These are phyloP conservation scores for Chunga burmeisteri DNA, from an alignment of 2,113 vertebrate species.

Conservation along the genomic window DNA sequence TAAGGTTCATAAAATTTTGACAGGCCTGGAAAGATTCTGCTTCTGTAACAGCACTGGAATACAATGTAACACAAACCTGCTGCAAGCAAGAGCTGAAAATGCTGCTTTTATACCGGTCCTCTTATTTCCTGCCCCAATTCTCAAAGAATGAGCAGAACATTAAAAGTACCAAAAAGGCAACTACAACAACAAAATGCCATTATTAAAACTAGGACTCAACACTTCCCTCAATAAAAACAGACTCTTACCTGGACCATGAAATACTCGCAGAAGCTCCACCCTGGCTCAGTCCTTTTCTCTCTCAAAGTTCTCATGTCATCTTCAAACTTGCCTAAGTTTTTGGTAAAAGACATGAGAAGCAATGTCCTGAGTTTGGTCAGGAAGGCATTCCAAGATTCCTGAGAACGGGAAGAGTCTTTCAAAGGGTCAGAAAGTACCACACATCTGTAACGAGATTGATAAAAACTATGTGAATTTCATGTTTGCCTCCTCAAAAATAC, in stretches of 20 bases:
- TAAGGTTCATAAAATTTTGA: background rate
- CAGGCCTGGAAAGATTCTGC: background rate
- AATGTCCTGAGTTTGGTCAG: slow-evolving; percentile 94
- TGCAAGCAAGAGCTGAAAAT: background rate
- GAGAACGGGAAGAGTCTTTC: slow-evolving; percentile 96
- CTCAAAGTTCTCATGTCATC: slow-evolving; percentile 97
- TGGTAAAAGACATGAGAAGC: slow-evolving; percentile 98
- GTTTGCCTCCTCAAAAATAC: background rate
- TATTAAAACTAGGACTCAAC: background rate
- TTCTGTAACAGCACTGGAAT: background rate
- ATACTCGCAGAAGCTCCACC: slow-evolving; percentile 98
- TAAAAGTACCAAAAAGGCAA: background rate
- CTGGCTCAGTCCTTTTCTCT: slow-evolving; percentile 95
- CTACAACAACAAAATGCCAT: background rate
- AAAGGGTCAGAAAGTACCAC: slow-evolving; percentile 94
- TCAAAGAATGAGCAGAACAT: background rate
- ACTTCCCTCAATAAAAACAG: background rate
- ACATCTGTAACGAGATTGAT: slow-evolving; percentile 78
- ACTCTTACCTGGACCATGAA: slow-evolving; percentile 96
- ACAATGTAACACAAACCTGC: background rate
- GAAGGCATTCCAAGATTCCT: slow-evolving; percentile 97
- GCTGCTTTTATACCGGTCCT: background rate
- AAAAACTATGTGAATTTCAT: background rate
- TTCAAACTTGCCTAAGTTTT: slow-evolving; percentile 96
- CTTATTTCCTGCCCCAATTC: background rate